Conservation (phyloP, 2,888 invertebrate genomes). For the Lapara coniferarum region DNA sequence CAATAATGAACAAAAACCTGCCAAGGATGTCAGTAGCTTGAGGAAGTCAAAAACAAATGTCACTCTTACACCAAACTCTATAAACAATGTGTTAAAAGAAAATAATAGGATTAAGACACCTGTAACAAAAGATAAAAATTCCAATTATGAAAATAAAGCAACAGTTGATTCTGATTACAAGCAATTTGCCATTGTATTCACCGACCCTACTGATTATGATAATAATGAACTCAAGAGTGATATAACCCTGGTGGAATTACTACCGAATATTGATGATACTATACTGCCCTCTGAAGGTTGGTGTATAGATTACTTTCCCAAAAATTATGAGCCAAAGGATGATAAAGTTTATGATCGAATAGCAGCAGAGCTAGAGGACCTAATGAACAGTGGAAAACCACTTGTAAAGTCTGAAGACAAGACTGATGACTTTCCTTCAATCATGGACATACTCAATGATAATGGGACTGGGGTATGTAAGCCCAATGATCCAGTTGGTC, state of each 20-base stretch:
- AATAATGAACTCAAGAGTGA: slow-evolving; percentile 55
- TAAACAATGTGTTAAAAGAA: slow-evolving; percentile 68
- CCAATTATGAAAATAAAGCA: slow-evolving; percentile 44
- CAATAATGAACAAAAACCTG: slow-evolving; percentile 51
- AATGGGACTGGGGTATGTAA: slow-evolving; percentile 53
- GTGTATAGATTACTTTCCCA: slow-evolving; percentile 76
- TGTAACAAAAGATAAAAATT: slow-evolving; percentile 52
- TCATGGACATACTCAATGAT: slow-evolving; percentile 76
- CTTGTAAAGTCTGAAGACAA: slow-evolving; percentile 56
- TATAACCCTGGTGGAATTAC: slow-evolving; percentile 59
- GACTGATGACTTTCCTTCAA: slow-evolving; percentile 78
- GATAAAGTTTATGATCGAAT: slow-evolving; percentile 80
- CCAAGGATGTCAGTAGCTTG: slow-evolving; percentile 49
- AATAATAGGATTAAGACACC: slow-evolving; percentile 66
- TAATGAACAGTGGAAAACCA: slow-evolving; percentile 75
- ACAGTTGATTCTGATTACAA: slow-evolving; percentile 50
- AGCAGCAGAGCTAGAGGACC: slow-evolving; percentile 78
- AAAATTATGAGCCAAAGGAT: slow-evolving; percentile 69
- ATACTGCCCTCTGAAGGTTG: slow-evolving; percentile 74
- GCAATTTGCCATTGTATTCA: slow-evolving; percentile 71
- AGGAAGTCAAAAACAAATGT: slow-evolving; percentile 51
- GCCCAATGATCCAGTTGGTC: slow-evolving; percentile 51
- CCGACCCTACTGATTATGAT: slow-evolving; percentile 53
- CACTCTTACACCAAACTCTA: slow-evolving; percentile 37
- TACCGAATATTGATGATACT: slow-evolving; percentile 61